These are phyloP conservation scores for Hylaea fasciaria DNA, from an alignment of 2,888 invertebrate genomes.

Conservation along the genomic window DNA sequence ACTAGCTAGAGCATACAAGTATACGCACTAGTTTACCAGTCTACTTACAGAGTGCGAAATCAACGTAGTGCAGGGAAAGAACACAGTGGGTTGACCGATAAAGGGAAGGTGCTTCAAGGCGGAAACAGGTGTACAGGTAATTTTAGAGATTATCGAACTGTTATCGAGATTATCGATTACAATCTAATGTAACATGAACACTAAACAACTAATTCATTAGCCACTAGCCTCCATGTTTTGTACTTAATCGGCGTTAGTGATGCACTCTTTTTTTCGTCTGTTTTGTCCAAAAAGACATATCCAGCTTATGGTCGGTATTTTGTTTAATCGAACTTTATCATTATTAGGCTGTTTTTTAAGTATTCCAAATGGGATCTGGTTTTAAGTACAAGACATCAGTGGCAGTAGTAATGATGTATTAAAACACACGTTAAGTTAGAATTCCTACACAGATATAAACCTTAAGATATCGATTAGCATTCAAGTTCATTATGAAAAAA, in stretches of 20 bases:
- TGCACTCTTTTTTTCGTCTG: neutral
- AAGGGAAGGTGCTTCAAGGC: conserved; percentile 69
- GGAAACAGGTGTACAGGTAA: conserved; percentile 69
- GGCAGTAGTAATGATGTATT: conserved; percentile 69
- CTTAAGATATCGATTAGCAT: conserved; percentile 83
- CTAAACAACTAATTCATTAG: conserved; percentile 80
- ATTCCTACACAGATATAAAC: conserved; percentile 83
- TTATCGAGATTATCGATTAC: too few relatives aligned
- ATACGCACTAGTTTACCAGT: conserved; percentile 15
- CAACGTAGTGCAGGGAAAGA: conserved; percentile 52
- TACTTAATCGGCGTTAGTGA: conserved; percentile 24
- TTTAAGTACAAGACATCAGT: conserved; percentile 47
- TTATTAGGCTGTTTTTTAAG: too few relatives aligned
- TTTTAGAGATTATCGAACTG: conserved; percentile 67
- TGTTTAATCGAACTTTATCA: neutral
- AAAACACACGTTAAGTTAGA: conserved; percentile 82
- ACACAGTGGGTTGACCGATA: conserved; percentile 65
- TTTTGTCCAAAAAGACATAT: neutral
- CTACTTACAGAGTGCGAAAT: conserved; percentile 44
- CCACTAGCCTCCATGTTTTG: conserved; percentile 62
- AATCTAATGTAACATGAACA: conserved; percentile 83
- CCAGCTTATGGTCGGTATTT: neutral
- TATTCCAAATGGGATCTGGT: neutral
- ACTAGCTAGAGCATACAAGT: conserved; percentile 5
- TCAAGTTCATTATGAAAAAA: conserved; percentile 84